Evolutionary conservation across 2,888 invertebrate genomes (phyloP).

Genomic region (Hirtodrosophila cameraria): DNA sequence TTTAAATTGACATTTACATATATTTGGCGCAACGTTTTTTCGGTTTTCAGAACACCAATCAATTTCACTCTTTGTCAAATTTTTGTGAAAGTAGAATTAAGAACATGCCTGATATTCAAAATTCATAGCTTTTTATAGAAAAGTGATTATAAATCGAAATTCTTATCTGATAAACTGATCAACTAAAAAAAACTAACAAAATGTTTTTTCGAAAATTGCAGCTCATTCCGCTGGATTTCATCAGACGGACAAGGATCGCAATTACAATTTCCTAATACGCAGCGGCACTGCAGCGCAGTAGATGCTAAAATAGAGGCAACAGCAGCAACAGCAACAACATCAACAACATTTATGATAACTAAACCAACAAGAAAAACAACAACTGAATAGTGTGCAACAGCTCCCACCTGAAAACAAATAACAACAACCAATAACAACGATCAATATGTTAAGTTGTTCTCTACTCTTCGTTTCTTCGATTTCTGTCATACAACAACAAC

Average conservation of each 20-base stretch:
- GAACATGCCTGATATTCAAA: too few species aligned
- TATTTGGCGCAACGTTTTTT: too few species aligned
- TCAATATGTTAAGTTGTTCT: slow-evolving; percentile 28
- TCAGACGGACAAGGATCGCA: slow-evolving; percentile 71
- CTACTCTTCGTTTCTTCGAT: slow-evolving; percentile 36
- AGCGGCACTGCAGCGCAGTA: slow-evolving; percentile 71
- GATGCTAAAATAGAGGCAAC: slow-evolving; percentile 3
- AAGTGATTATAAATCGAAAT: too few species aligned
- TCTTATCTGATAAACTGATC: too few species aligned
- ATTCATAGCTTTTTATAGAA: too few species aligned
- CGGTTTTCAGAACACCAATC: too few species aligned
- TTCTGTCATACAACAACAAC: slow-evolving; percentile 40
- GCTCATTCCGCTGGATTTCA: slow-evolving; percentile 56
- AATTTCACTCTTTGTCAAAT: too few species aligned
- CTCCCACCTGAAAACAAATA: slow-evolving; percentile 59
- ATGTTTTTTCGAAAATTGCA: background rate
- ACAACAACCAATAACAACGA: slow-evolving; percentile 21
- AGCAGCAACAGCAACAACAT: slow-evolving; percentile 23
- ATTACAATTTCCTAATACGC: slow-evolving; percentile 67
- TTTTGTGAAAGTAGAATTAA: too few species aligned
- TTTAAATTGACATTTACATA: too few species aligned
- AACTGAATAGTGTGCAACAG: slow-evolving; percentile 77
- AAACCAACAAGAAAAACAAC: slow-evolving; percentile 36
- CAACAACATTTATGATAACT: slow-evolving; percentile 1
- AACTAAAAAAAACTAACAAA: too few species aligned